Percentiles rank a stretch among this genome's conserved stretches.
Evolutionary conservation across 2,888 invertebrate genomes (phyloP).

Genomic region (Cylindroiulus punctatus): DNA sequence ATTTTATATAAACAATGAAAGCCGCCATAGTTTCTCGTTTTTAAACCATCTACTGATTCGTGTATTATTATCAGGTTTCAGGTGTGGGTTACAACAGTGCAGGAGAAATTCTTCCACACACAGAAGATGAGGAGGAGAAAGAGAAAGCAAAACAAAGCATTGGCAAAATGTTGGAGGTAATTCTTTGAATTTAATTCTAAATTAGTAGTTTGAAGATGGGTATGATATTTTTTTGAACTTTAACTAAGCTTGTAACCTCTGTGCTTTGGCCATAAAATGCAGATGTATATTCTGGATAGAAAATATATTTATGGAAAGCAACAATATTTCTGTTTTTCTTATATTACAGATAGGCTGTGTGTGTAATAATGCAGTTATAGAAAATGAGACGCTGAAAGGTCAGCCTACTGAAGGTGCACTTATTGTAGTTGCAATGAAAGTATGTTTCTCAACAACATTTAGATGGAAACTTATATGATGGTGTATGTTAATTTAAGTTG

Average conservation of each 20-base stretch:
- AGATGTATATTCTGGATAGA: neutral
- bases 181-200: slow-evolving; percentile 46
- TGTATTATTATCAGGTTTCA: slow-evolving; percentile 70
- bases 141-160: slow-evolving; percentile 63
- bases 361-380: slow-evolving; percentile 95
- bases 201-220: neutral
- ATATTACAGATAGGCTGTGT: slow-evolving; percentile 75
- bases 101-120: slow-evolving; percentile 76
- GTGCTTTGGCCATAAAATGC: too few species aligned
- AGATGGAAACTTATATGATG: slow-evolving; percentile 4
- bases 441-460: neutral
- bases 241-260: too few species aligned
- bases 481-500: neutral
- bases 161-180: slow-evolving; percentile 81
- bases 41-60: neutral
- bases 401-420: slow-evolving; percentile 99
- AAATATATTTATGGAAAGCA: neutral
- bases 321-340: slow-evolving; percentile 50
- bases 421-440: slow-evolving; percentile 89
- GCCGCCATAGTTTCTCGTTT: neutral
- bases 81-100: slow-evolving; percentile 91
- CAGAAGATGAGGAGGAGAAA: slow-evolving; percentile 62
- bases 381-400: slow-evolving; percentile 82
- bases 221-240: too few species aligned
- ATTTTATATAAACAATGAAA: neutral